These are phyloP conservation scores for Plumapathes pennacea DNA, from an alignment of 92 coral and sea anemone species.

Conservation along the genomic window DNA sequence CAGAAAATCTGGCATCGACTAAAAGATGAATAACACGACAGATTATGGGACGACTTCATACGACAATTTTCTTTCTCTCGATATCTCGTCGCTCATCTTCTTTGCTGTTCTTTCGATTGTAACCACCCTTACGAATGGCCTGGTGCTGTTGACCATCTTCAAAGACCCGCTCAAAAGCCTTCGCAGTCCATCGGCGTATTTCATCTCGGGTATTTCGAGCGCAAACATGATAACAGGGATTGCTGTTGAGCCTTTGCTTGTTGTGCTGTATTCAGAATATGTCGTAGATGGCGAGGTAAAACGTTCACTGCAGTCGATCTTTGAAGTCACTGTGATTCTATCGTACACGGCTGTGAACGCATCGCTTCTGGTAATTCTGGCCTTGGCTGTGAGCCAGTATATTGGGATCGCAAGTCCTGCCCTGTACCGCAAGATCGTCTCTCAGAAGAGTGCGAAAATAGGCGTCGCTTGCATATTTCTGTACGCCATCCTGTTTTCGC, in stretches of 20 bases:
- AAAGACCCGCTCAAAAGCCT: conserved; percentile 78
- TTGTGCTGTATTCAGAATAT: conserved; percentile 14
- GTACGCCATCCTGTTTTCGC: conserved; percentile 54
- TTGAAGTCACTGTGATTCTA: conserved; percentile 39
- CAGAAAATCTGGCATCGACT: no score
- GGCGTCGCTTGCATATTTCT: conserved; percentile 44
- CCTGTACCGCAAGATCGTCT: conserved; percentile 34
- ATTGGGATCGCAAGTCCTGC: conserved; percentile 55
- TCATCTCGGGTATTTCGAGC: conserved; percentile 65
- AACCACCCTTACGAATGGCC: conserved; percentile 61
- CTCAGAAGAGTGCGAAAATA: conserved; percentile 13
- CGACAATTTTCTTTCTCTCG: no score
- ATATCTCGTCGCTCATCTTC: no score
- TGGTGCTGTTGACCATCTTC: conserved; percentile 60
- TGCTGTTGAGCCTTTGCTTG: conserved; percentile 66
- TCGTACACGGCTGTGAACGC: conserved; percentile 53
- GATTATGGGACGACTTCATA: no score
- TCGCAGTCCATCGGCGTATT: conserved; percentile 73
- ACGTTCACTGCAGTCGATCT: background rate
- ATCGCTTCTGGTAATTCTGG: conserved; percentile 65
- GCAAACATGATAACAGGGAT: conserved; percentile 77
- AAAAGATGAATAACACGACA: no score
- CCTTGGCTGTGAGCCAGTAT: conserved; percentile 56
- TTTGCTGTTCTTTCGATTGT: conserved; percentile 23
- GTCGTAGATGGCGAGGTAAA: background rate